phyloP scores from a whole-genome alignment of 1,140 invertebrate species.

The Sycobia sp. region DNA sequence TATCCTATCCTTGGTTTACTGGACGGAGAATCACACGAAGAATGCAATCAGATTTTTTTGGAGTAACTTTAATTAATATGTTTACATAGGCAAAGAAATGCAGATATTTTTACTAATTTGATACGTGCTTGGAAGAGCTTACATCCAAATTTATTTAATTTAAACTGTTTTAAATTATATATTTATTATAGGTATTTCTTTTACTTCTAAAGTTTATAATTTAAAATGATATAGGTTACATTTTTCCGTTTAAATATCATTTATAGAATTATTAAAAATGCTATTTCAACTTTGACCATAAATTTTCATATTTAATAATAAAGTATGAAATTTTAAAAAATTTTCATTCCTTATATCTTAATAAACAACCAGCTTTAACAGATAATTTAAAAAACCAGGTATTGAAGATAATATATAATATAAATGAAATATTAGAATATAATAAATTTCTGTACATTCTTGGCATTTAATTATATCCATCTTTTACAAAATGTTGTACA shows the following conservation, averaged over 20 bases:
- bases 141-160: neutral
- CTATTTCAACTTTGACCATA: no score
- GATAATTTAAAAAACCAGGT: neutral
- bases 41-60: no score
- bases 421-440: neutral
- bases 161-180: neutral
- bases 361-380: neutral
- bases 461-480: no score
- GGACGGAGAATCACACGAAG: no score
- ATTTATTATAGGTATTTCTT: neutral
- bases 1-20: no score
- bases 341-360: no score
- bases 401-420: neutral
- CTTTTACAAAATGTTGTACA: no score
- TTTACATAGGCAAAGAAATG: constrained; percentile 4
- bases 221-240: constrained; percentile 17
- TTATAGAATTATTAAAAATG: neutral
- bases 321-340: no score
- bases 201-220: neutral
- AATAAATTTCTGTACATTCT: neutral
- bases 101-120: constrained; percentile 10
- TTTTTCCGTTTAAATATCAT: neutral
- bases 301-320: no score
- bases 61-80: neutral
- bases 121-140: neutral